phyloP scores from a whole-genome alignment of 2,888 invertebrate species.

The Branchellion lobata region DNA sequence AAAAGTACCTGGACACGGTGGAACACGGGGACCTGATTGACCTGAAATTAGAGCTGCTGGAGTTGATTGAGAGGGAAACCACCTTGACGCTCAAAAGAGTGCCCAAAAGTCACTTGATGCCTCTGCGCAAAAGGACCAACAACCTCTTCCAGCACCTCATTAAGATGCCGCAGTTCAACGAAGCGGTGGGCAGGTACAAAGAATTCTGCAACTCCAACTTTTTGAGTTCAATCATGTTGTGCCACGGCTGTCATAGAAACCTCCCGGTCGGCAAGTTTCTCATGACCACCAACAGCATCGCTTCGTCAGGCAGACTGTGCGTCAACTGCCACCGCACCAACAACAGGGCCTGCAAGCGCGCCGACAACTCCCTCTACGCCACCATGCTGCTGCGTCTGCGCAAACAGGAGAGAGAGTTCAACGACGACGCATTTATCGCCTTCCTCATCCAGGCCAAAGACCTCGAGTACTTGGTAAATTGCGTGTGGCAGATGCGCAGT shows the following conservation, averaged over 20 bases:
- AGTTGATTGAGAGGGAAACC: constrained; percentile 73
- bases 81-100: constrained; percentile 72
- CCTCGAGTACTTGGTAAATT: constrained; percentile 78
- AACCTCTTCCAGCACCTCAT: constrained; percentile 64
- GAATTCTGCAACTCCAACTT: not conserved
- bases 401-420: constrained; percentile 73
- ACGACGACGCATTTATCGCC: constrained; percentile 74
- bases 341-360: constrained; percentile 40
- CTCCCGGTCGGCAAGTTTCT: constrained; percentile 19
- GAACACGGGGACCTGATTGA: not conserved
- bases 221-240: constrained; percentile 14
- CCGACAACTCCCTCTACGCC: constrained; percentile 21
- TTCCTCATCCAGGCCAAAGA: constrained; percentile 75
- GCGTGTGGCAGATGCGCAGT: constrained; percentile 86
- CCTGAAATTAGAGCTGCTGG: constrained; percentile 63
- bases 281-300: constrained; percentile 5
- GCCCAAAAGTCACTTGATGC: constrained; percentile 67
- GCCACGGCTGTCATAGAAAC: constrained; percentile 10
- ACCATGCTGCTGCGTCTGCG: constrained; percentile 65
- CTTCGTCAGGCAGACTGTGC: not conserved
- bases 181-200: constrained; percentile 60
- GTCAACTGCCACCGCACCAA: constrained; percentile 35
- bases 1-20: constrained; percentile 17
- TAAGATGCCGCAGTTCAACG: constrained; percentile 63
- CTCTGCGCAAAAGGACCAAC: constrained; percentile 71